Evolutionary conservation across 92 coral and sea anemone species (phyloP), one percentile per base, ranked within the genome.

Genomic region (Isaurus tuberculatus): DNA sequence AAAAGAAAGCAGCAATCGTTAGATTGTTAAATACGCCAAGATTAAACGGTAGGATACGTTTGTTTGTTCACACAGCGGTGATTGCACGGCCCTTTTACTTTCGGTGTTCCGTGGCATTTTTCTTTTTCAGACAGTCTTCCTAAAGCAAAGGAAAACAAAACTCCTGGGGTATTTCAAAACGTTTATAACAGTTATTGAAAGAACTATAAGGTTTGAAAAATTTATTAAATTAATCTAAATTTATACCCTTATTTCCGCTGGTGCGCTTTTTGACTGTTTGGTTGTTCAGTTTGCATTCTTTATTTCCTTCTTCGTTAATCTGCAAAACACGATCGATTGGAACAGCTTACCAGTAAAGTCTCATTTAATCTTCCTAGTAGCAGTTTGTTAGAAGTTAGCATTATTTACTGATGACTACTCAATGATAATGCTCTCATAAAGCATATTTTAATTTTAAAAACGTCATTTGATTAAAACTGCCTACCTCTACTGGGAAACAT

Each of bases 61-160:
- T 94, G 91, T 78, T 94, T 96, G 86, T 87, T 92, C 66, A 79
- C 84, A 72, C 99, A 96, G 29, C 97, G 96, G 70, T 96, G 99
- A 58, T 89, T 96, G 85, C 99, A 96, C 72, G 98, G 89, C 61
- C 91, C 90, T 66, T 91, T 86, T 55, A 78, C 43, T n/a, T 61
- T 66, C 29, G 72, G 67, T 13, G 84, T 78, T 73, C 67, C 72
- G 42, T 65, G 53, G 36, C 69, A n/a, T 19, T 77, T 77, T 25
- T 77, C 82, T 0, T 49, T 23, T 77, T 22, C 70, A 33, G 70
- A 34, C 7, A 15, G 69, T 61, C 34, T 77, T 20, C 16, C 82
- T 77, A 26, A 42, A 15, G n/a, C 23, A 13, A 53, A 26, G 19
- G 19, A 4, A 17, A 23, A 55, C 22, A 55, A 55, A 19, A 55